Conservation (phyloP, 2,113 vertebrate genomes). For the Zeus faber region DNA sequence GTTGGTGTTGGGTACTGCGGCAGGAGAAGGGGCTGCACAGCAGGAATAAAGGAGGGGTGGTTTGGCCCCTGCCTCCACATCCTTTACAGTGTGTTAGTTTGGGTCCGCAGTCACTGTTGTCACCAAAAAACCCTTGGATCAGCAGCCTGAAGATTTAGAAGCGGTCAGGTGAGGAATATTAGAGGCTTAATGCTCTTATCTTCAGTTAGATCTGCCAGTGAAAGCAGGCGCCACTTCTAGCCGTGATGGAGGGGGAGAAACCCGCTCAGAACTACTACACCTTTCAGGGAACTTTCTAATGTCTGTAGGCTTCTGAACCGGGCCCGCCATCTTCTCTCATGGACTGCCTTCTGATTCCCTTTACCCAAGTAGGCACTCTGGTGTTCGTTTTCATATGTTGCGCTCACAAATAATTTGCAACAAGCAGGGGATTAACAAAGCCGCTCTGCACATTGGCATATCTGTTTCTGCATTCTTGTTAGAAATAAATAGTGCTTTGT, state of each 20-base stretch:
- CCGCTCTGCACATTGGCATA: no score
- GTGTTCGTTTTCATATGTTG: background rate
- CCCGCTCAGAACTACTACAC: conserved; percentile 19
- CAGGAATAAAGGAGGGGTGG: no score
- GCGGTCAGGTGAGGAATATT: conserved; percentile 50
- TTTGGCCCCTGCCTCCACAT: no score
- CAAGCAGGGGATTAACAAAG: no score
- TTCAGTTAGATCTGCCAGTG: conserved; percentile 29
- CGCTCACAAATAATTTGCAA: no score
- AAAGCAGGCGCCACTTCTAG: conserved; percentile 36
- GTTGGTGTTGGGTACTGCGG: no score
- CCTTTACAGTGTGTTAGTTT: no score
- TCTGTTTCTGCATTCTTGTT: no score
- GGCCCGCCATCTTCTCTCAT: conserved; percentile 35
- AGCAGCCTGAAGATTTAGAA: conserved; percentile 62
- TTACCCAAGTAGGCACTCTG: conserved; percentile 46
- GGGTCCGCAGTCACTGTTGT: no score
- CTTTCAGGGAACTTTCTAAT: conserved; percentile 22
- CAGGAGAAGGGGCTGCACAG: no score
- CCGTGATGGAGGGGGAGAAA: conserved; percentile 22
- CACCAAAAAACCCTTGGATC: conserved; percentile 48
- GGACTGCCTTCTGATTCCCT: conserved; percentile 36
- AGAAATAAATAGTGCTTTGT: conserved; percentile 35
- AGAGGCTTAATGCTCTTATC: conserved; percentile 66
- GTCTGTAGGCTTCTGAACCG: conserved; percentile 7